Conservation (phyloP, 1,140 invertebrate species). For the Eufriesea mexicana region DNA sequence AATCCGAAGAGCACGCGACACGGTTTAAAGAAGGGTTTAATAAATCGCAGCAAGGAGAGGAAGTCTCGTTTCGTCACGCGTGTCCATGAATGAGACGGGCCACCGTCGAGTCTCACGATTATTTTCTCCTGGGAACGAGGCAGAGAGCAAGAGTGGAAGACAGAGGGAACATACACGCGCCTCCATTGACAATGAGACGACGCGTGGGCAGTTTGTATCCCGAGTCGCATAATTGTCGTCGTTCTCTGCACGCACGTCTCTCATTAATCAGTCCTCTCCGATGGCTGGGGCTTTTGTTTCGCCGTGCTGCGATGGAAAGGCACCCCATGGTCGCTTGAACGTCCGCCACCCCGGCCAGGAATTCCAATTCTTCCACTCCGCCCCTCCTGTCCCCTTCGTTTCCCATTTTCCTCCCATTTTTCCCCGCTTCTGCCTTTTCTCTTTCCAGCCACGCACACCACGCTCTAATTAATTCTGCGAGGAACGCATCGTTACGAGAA, state of each 20-base stretch:
- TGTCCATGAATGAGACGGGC: conserved; percentile 20
- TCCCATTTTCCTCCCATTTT: not conserved
- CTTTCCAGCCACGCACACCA: too few relatives aligned
- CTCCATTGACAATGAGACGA: conserved; percentile 51
- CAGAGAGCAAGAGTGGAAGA: not conserved
- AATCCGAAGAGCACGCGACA: not conserved
- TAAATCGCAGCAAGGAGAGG: not conserved
- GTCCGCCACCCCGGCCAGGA: not conserved
- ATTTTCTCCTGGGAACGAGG: conserved; percentile 35
- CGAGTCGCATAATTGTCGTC: conserved; percentile 55
- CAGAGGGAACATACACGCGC: not conserved
- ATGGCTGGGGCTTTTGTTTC: conserved; percentile 45
- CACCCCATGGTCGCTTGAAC: conserved; percentile 9
- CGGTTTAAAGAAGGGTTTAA: not conserved
- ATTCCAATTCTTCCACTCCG: conserved; percentile 21
- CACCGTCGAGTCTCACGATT: conserved; percentile 33
- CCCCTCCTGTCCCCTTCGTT: not conserved
- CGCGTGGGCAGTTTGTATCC: conserved; percentile 56
- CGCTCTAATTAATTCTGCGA: conserved; percentile 41
- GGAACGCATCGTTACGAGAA: conserved; percentile 9
- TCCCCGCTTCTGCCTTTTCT: not conserved
- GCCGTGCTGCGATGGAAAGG: conserved; percentile 27
- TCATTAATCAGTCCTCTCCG: conserved; percentile 64
- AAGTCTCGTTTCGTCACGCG: not conserved
- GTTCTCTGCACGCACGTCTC: conserved; percentile 57